phyloP scores from a whole-genome alignment of 2,888 invertebrate species.

The Malthinus flaveolus region DNA sequence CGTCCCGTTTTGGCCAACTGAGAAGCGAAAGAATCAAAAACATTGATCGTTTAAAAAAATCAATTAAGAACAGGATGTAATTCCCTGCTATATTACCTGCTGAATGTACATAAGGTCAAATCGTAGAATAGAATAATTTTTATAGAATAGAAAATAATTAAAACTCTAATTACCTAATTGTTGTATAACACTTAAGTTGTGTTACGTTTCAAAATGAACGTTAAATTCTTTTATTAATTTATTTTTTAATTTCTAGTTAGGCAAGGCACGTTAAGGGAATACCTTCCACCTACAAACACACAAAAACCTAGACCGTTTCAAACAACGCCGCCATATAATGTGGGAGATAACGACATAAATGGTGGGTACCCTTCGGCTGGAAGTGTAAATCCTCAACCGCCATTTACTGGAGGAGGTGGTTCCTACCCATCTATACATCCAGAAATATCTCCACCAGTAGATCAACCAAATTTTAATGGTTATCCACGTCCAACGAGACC shows the following conservation, averaged over 20 bases:
- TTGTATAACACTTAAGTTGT: no score
- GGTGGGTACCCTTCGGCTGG: slow-evolving; percentile 45
- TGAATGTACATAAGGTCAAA: no score
- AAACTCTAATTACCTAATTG: no score
- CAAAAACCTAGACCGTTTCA: slow-evolving; percentile 74
- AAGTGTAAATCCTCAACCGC: slow-evolving; percentile 47
- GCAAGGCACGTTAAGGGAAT: slow-evolving; percentile 60
- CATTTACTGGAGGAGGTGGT: slow-evolving; percentile 42
- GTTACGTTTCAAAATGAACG: not conserved
- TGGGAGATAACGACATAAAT: slow-evolving; percentile 13
- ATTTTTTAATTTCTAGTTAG: slow-evolving; percentile 59
- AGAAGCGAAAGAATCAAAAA: no score
- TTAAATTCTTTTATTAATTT: slow-evolving; percentile 35
- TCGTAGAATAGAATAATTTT: no score
- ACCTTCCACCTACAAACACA: slow-evolving; percentile 63
- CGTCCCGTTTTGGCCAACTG: no score
- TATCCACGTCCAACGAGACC: slow-evolving; percentile 21
- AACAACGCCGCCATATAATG: slow-evolving; percentile 42
- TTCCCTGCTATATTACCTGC: no score
- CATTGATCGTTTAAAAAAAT: no score
- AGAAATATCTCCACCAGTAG: slow-evolving; percentile 31
- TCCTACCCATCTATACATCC: slow-evolving; percentile 38
- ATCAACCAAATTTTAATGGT: slow-evolving; percentile 22
- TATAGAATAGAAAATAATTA: no score
- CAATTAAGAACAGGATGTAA: no score